phyloP scores from a whole-genome alignment of 30 jellyfish, hydroid and myxozoan genomes.

The Hydractinia symbiolongicarpus region DNA sequence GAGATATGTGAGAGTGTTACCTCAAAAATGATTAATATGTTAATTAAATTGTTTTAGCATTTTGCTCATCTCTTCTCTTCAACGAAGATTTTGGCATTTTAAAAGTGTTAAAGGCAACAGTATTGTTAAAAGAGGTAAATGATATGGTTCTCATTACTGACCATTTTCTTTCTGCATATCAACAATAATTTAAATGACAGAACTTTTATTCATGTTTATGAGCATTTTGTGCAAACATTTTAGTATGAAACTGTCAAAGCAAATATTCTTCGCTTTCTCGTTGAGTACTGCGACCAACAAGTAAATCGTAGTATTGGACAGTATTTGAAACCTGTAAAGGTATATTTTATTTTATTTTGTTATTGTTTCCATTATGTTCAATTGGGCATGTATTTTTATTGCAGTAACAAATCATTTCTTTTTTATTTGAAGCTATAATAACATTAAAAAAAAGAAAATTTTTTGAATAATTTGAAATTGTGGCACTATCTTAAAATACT shows the following conservation, averaged over 20 bases:
- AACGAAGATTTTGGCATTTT: conserved; percentile 15
- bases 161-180: background rate
- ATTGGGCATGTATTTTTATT: no score
- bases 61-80: conserved; percentile 16
- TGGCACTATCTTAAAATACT: no score
- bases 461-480: no score
- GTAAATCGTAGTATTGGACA: background rate
- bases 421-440: no score
- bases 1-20: background rate
- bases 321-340: conserved; percentile 7
- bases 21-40: background rate
- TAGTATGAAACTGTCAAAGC: conserved; percentile 35
- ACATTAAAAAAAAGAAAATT: no score
- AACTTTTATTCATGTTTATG: background rate
- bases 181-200: background rate
- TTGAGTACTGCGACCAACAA: conserved; percentile 9
- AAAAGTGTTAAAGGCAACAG: conserved; percentile 16
- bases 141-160: background rate
- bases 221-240: background rate
- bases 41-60: background rate
- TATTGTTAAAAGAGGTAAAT: conserved; percentile 25
- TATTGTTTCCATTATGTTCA: no score
- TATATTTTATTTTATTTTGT: background rate
- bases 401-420: no score
- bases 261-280: conserved; percentile 17